Evolutionary conservation across 2,797 vertebrate species (phyloP).

Genomic region (Clamator glandarius): DNA sequence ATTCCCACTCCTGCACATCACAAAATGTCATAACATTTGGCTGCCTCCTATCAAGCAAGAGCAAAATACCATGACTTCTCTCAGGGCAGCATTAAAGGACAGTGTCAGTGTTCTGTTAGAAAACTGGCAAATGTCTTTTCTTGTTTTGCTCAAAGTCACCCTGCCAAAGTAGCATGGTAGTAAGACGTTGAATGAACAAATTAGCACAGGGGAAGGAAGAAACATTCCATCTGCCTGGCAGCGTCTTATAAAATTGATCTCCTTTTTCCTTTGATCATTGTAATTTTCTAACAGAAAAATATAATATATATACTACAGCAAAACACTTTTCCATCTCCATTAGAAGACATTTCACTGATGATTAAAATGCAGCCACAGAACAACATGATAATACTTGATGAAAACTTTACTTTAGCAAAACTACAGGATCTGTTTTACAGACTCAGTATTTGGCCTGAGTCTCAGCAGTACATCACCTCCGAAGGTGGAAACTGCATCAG

Average conservation of each 20-base stretch:
- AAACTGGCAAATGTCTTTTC: not conserved
- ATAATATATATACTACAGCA: not conserved
- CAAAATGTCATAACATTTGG: conserved; percentile 42
- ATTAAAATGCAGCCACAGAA: not conserved
- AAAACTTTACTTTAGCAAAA: not conserved
- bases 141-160: not conserved
- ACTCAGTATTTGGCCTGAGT: not conserved
- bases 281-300: not conserved
- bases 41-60: conserved; percentile 2
- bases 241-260: not conserved
- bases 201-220: not conserved
- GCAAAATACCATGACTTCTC: conserved; percentile 48
- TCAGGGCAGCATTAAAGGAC: conserved; percentile 42
- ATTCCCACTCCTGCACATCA: not conserved
- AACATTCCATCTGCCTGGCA: not conserved
- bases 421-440: not conserved
- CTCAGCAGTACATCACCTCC: not conserved
- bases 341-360: not conserved
- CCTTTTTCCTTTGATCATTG: not conserved
- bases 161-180: not conserved
- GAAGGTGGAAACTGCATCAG: not conserved
- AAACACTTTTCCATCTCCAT: not conserved
- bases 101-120: not conserved
- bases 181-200: not conserved
- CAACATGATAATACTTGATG: not conserved